These are phyloP conservation scores for Hartigia nigra DNA, from an alignment of 2,888 invertebrate genomes.

Conservation along the genomic window DNA sequence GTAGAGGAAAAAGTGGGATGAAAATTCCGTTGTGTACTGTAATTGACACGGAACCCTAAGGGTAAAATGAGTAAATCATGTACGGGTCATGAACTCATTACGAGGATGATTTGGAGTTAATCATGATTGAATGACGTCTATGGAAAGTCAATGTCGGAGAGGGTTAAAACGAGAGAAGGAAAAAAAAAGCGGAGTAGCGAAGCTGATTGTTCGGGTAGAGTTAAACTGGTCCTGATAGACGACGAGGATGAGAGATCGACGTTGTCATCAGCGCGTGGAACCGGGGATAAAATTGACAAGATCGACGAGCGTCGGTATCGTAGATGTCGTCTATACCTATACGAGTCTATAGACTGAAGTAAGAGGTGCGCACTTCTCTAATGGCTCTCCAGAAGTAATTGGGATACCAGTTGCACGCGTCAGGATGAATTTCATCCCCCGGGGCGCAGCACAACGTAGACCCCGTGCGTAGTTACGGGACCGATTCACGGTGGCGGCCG, in stretches of 20 bases:
- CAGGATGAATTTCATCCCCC: slow-evolving; percentile 45
- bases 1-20: slow-evolving; percentile 16
- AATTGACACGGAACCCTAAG: background rate
- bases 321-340: background rate
- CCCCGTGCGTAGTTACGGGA: slow-evolving; percentile 9
- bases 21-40: slow-evolving; percentile 13
- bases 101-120: background rate
- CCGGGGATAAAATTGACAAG: background rate
- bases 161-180: background rate
- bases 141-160: background rate
- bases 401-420: slow-evolving; percentile 56
- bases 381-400: slow-evolving; percentile 49
- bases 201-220: background rate
- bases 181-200: background rate
- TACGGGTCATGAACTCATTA: background rate
- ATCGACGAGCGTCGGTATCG: background rate
- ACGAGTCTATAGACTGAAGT: background rate
- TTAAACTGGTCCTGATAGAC: background rate
- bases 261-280: background rate
- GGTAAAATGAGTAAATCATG: background rate
- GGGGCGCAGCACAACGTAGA: slow-evolving; percentile 17
- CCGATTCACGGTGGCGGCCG: background rate
- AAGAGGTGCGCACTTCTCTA: slow-evolving; percentile 19
- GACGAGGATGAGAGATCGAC: background rate
- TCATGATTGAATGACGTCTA: background rate